A percentile compares a stretch with the other conserved stretches of the same genome.
phyloP scores from a whole-genome alignment of 2,888 invertebrate genomes.

The Monopis laevigella region DNA sequence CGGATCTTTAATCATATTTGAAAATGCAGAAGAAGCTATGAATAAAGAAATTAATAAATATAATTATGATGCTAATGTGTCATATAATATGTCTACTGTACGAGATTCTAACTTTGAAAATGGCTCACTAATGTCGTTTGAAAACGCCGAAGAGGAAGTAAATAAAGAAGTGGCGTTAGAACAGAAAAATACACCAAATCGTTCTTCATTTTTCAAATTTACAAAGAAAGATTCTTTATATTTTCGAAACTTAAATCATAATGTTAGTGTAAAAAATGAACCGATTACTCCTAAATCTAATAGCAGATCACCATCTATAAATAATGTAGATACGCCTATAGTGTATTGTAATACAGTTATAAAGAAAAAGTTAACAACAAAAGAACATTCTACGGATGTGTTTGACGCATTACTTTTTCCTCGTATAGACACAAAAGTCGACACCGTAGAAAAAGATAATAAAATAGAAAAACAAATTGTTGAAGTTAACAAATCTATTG shows the following conservation, averaged over 20 bases:
- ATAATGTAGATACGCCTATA: constrained; percentile 22
- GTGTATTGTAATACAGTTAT: background rate
- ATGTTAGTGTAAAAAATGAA: background rate
- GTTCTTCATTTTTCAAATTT: background rate
- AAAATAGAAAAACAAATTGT: constrained; percentile 9
- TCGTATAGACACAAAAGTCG: constrained; percentile 11
- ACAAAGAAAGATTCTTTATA: background rate
- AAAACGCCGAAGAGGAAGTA: constrained; percentile 1
- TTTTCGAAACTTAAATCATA: background rate
- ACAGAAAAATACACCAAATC: too few relatives aligned
- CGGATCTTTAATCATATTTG: constrained; percentile 2
- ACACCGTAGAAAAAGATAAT: background rate
- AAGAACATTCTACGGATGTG: constrained; percentile 28
- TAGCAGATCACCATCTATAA: constrained; percentile 41
- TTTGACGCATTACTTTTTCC: constrained; percentile 40
- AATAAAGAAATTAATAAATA: background rate
- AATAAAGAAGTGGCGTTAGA: constrained; percentile 1
- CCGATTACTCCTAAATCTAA: too few relatives aligned
- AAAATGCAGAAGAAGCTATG: constrained; percentile 1
- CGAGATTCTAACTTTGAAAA: background rate
- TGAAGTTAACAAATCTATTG: constrained; percentile 27
- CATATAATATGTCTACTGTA: constrained; percentile 22
- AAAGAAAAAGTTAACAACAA: background rate
- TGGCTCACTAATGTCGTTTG: constrained; percentile 1
- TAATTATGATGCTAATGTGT: constrained; percentile 19